Evolutionary conservation across 2,797 vertebrate species (phyloP), one percentile per base, ranked within the genome.

Genomic region (Pangasius djambal): DNA sequence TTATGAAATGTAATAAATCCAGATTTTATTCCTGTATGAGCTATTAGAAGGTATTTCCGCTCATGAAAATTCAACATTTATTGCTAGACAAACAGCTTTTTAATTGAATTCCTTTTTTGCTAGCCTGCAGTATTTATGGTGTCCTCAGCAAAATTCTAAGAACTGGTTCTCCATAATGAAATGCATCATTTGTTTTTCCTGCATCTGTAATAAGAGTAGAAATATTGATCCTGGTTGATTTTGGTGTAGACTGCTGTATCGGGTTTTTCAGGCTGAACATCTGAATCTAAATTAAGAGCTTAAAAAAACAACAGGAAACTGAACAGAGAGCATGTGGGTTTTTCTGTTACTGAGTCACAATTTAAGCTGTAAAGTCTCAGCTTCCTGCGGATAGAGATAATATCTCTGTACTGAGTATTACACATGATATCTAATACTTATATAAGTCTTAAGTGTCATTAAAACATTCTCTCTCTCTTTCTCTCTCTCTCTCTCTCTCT

Each of bases 251-350:
- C n/a, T 65, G 40, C 82, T 31, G 28, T 48, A 48, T 63, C 31
- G 8, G 55, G 55, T 18, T 67, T 84, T 67, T 50, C 28, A 84
- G 28, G 15, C 28, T 84, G 61, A 84, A 65, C 25, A 50, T 48
- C 82, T 65, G 40, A 67, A 9, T 84, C 82, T 67, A 67, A 84
- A 84, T 84, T 20, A 67, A 65, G 61, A 67, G n/a, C 82, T 18
- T 8, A 25, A 15, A 61, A 61, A 78, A 57, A 25, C 22, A 22
- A 67, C 82, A 83, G 44, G 83, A 84, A 84, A 44, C 59, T 1
- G 37, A 61, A 65, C 61, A 67, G 61, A 84, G 37, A 67, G 82
- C 82, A 67, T 67, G 61, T 67, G 44, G 67, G 61, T 44, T 63
- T 37, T 18, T 31, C 83, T 69, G 28, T 15, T 12, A 16, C 28